phyloP scores from a whole-genome alignment of 2,888 invertebrate species.

The Stenchaetothrips biformis region DNA sequence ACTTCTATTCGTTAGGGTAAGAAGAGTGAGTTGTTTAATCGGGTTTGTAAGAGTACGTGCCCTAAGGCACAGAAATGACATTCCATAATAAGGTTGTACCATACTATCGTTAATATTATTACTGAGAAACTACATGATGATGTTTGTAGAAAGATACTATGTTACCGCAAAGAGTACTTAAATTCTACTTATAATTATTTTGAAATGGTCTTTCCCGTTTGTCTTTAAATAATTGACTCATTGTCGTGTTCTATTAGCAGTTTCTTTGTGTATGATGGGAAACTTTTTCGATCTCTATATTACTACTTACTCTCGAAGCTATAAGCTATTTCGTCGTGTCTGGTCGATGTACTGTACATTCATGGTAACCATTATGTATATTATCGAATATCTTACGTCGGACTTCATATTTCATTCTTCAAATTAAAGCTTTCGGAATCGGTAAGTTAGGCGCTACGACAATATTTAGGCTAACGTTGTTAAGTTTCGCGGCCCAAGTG shows the following conservation, averaged over 20 bases:
- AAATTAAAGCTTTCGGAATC: neutral
- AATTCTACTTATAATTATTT: neutral
- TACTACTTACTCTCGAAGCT: too few species aligned
- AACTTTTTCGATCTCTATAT: too few species aligned
- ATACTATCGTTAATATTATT: neutral
- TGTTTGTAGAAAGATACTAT: neutral
- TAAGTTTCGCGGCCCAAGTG: neutral
- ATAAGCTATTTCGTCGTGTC: too few species aligned
- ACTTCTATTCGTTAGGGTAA: neutral
- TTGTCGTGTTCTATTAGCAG: too few species aligned
- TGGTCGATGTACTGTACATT: too few species aligned
- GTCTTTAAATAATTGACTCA: neutral
- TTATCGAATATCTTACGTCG: too few species aligned
- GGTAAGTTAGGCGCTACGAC: slow-evolving; percentile 9
- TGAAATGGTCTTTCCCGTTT: neutral
- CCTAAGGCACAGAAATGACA: neutral
- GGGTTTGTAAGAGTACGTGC: too few species aligned
- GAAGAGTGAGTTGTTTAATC: too few species aligned
- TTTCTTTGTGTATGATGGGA: too few species aligned
- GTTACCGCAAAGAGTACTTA: slow-evolving; percentile 4
- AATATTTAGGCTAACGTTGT: slow-evolving; percentile 2
- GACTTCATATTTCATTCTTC: neutral
- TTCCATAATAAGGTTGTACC: neutral
- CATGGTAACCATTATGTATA: too few species aligned
- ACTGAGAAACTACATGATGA: neutral